These are phyloP conservation scores for Thymelicus lineola DNA, from an alignment of 2,888 invertebrate genomes.

Conservation along the genomic window DNA sequence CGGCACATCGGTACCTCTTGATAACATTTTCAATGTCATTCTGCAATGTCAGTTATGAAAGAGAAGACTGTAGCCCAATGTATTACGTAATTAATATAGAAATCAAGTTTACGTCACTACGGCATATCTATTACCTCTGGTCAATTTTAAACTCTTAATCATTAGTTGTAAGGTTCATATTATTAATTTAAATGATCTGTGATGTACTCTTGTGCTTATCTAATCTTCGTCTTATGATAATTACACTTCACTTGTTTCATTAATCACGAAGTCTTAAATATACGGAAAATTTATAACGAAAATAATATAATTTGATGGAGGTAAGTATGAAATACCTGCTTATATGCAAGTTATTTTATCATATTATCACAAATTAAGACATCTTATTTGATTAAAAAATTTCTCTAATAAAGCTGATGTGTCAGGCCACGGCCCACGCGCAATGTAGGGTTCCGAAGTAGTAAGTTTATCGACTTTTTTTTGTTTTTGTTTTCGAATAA, in stretches of 20 bases:
- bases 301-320: slow-evolving; percentile 8
- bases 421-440: no score
- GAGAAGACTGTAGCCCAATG: neutral
- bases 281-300: slow-evolving; percentile 31
- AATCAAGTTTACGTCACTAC: slow-evolving; percentile 3
- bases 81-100: slow-evolving; percentile 4
- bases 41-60: neutral
- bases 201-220: slow-evolving; percentile 24
- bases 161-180: neutral
- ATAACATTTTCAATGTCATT: slow-evolving; percentile 5
- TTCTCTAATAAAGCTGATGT: no score
- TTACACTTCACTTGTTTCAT: slow-evolving; percentile 17
- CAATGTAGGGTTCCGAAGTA: no score
- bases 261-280: slow-evolving; percentile 30
- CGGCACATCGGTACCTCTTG: no score
- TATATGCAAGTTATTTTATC: neutral
- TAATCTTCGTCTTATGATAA: slow-evolving; percentile 34
- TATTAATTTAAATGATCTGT: slow-evolving; percentile 6
- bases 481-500: no score
- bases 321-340: neutral
- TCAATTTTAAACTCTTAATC: neutral
- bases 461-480: no score
- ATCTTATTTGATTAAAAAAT: no score
- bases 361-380: no score
- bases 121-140: neutral